Conservation (phyloP, 2,113 vertebrate species). For the Ophthalmotilapia sp. region DNA sequence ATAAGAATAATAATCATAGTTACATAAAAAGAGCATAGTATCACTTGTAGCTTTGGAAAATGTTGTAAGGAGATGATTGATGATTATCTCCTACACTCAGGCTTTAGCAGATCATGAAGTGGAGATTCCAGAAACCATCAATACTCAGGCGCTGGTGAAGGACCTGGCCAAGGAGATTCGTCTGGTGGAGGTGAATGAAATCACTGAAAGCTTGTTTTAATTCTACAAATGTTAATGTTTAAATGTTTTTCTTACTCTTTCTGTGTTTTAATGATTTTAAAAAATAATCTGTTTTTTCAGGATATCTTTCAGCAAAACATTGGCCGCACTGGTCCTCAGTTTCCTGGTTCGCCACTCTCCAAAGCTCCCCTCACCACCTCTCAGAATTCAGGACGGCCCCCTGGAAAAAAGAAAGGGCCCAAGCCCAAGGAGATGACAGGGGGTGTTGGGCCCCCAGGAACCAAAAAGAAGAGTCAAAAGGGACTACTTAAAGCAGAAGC, state of each 20-base stretch:
- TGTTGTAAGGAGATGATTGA: neutral
- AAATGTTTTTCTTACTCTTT: neutral
- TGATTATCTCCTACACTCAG: conserved; percentile 44
- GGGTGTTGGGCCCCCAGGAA: conserved; percentile 40
- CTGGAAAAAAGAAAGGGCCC: conserved; percentile 79
- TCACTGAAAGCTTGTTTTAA: neutral
- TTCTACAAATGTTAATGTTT: neutral
- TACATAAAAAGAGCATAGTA: neutral
- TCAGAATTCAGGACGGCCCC: conserved; percentile 70
- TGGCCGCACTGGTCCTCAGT: conserved; percentile 77
- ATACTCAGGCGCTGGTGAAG: conserved; percentile 83
- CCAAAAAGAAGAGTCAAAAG: conserved; percentile 80
- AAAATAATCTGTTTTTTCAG: conserved; percentile 43
- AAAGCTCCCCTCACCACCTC: conserved; percentile 72
- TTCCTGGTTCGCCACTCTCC: conserved; percentile 71
- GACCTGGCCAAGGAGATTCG: conserved; percentile 90
- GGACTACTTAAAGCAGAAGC: conserved; percentile 68
- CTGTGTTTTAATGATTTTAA: neutral
- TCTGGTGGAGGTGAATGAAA: conserved; percentile 79
- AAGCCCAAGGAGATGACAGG: conserved; percentile 74
- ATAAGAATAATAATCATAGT: neutral
- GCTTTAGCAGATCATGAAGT: conserved; percentile 81
- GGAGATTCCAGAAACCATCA: conserved; percentile 87
- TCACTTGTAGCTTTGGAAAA: neutral
- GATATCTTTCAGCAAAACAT: conserved; percentile 89